These are phyloP conservation scores for Lophura swinhoii DNA, from an alignment of 2,797 vertebrate genomes.

Conservation along the genomic window DNA sequence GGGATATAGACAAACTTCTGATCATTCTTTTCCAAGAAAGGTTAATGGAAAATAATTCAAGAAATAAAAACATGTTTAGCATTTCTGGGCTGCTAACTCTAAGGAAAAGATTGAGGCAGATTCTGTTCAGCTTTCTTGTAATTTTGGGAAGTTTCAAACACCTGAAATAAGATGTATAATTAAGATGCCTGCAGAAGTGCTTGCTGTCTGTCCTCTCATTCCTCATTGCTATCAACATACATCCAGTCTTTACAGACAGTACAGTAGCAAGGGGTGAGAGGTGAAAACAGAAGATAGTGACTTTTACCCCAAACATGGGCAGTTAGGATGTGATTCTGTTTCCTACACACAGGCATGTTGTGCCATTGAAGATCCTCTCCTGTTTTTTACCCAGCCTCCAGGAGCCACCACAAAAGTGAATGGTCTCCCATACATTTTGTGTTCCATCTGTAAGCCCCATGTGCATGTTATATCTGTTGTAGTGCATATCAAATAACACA, in stretches of 20 bases:
- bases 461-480: fast-evolving
- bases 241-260: not conserved
- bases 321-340: not conserved
- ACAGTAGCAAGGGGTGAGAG: not conserved
- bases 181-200: not conserved
- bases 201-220: not conserved
- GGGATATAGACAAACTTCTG: not conserved
- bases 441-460: fast-evolving
- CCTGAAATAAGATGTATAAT: not conserved
- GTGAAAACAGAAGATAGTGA: not conserved
- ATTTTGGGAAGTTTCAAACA: not conserved
- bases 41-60: not conserved
- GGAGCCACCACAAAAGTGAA: not conserved
- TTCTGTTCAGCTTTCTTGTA: not conserved
- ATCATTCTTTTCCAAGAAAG: not conserved
- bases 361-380: not conserved
- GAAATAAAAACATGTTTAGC: not conserved
- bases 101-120: not conserved
- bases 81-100: not conserved
- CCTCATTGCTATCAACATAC: fast-evolving
- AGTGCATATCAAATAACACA: not conserved
- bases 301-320: not conserved
- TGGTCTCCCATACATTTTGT: not conserved
- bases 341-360: not conserved
- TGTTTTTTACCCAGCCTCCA: not conserved